These are phyloP conservation scores for Chiroxiphia lanceolata DNA, from an alignment of 2,797 vertebrate genomes.

Conservation along the genomic window DNA sequence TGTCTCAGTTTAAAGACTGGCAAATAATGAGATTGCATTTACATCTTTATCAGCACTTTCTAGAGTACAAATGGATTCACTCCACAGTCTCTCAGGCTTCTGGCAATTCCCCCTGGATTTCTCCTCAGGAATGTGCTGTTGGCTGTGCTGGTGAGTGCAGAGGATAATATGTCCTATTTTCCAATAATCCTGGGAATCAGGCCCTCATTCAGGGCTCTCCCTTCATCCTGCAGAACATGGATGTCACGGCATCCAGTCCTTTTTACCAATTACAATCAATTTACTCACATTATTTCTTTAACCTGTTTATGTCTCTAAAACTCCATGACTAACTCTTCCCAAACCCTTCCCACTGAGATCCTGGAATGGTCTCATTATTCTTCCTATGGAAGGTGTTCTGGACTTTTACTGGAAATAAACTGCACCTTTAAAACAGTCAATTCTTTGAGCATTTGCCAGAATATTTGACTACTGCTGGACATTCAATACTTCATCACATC, in stretches of 20 bases:
- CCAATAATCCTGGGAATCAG: background rate
- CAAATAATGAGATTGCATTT: background rate
- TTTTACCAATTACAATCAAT: background rate
- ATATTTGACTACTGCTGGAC: background rate
- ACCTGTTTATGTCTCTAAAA: background rate
- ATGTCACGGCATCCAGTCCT: background rate
- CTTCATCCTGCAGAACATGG: background rate
- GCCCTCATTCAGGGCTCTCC: accelerated
- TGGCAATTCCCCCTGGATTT: background rate
- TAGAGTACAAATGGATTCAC: background rate
- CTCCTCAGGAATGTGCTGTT: background rate
- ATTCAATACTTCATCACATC: background rate
- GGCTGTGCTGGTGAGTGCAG: background rate
- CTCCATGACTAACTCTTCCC: background rate
- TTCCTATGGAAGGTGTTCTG: background rate
- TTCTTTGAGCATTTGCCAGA: background rate
- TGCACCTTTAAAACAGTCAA: background rate
- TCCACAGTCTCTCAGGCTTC: background rate
- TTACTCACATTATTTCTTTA: background rate
- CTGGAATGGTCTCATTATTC: background rate
- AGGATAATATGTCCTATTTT: accelerated
- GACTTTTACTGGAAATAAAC: background rate
- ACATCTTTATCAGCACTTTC: background rate
- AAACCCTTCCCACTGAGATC: background rate
- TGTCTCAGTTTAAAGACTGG: background rate